Evolutionary conservation across 1,140 invertebrate genomes (phyloP), one percentile per base, ranked within the genome.

Genomic region (Planococcus citri): DNA sequence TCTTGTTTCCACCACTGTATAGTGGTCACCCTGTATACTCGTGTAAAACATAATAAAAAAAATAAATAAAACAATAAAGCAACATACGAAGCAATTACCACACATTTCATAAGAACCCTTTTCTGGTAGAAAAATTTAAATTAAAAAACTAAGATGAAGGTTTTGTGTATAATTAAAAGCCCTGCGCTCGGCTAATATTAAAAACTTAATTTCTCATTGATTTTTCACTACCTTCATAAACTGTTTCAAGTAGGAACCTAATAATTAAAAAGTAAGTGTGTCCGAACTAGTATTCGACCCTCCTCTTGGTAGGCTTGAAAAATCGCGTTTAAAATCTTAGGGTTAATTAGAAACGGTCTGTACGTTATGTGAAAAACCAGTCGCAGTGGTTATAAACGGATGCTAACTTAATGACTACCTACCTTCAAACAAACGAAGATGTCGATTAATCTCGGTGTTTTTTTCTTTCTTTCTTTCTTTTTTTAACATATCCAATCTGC

Each of bases 321-420:
- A 51, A 17, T 20, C 12, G 12, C 10, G 10, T 51, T 20, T 51
- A n/a, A 51, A 51, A 51, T 51, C 41, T 51, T 51, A 17, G 41
- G 41, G 41, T 51, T 51, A 51, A 51, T 51, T 51, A 51, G 41
- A 51, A 51, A 51, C 41, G 41, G 41, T 6, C 6, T 14, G 17
- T 51, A 51, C 41, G 41, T 17, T 51, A 51, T 51, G 41, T 51
- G 41, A 51, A 51, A 51, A 51, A 51, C 41, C 41, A 51, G 41
- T 51, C 41, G 41, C 41, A 51, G 12, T 51, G 12, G 41, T 14
- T 51, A 51, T 51, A 51, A 51, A 51, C 41, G 41, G 41, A 51
- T 51, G 41, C 41, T 17, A 51, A 20, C 41, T 51, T 51, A 51
- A 51, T 51, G 41, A 51, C 41, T 51, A 51, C 41, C 41, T 51